Evolutionary conservation across 2,113 vertebrate genomes (phyloP).

Genomic region (Odontesthes bonariensis): DNA sequence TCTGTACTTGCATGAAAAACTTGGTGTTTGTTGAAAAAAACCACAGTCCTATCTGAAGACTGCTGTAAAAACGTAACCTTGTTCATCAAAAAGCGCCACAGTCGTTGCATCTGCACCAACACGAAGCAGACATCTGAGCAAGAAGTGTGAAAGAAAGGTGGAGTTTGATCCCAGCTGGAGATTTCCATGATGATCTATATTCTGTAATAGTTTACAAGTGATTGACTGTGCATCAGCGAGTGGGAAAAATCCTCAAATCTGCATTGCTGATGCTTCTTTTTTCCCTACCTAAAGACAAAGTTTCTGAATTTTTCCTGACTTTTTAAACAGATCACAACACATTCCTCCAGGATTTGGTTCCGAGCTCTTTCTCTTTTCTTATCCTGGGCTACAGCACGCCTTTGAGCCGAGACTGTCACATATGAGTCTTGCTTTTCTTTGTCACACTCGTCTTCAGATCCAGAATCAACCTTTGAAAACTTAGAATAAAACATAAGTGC

Average conservation of each 20-base stretch:
- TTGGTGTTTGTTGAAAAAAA: background rate
- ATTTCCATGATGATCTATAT: slow-evolving; percentile 44
- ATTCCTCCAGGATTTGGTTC: no score
- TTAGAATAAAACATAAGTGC: no score
- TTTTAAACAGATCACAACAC: background rate
- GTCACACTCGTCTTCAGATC: no score
- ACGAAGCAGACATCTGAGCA: slow-evolving; percentile 1
- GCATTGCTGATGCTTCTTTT: background rate
- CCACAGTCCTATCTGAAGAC: no score
- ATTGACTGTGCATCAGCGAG: background rate
- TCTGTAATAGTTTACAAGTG: no score
- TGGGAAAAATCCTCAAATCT: slow-evolving; percentile 17
- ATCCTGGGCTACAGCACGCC: background rate
- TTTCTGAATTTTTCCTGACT: slow-evolving; percentile 8
- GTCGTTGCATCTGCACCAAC: slow-evolving; percentile 11
- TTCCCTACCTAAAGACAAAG: background rate
- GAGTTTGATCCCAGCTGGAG: slow-evolving; percentile 52
- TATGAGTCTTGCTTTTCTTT: no score
- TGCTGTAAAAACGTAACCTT: background rate
- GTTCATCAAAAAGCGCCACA: slow-evolving; percentile 30
- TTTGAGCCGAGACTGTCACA: no score
- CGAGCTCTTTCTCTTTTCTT: background rate
- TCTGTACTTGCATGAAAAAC: no score
- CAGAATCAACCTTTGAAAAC: no score
- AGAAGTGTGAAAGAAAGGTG: background rate